Base-by-base conservation (phyloP, 2,888 invertebrate species). In the Tetrapedia diversipes region DNA sequence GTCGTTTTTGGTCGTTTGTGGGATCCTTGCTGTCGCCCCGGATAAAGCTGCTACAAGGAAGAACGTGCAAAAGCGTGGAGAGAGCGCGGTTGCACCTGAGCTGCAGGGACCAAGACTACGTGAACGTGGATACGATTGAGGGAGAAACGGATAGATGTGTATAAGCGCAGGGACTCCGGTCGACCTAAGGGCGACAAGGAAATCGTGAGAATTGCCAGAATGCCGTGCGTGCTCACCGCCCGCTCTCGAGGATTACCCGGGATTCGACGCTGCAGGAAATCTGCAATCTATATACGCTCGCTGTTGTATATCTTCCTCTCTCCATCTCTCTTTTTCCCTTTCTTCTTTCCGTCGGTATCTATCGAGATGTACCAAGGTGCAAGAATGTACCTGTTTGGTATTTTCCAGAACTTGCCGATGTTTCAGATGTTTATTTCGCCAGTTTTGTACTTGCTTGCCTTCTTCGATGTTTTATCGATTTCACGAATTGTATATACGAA, bases 201-300 rank as follows among this genome's bases (percentile, higher is more conserved):
- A 84, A 79, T 85, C 85, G 86, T 87, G 85, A 82, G 86, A 86
- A 87, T 86, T 82, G 84, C 73, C 82, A 83, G 86, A 87, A 87
- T 86, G 79, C 79, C 79, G 81, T 81, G 84, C 89, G 89, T 89
- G 89, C 84, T 77, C 67, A 81, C 63, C 74, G 81, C 74, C 76
- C 61, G 78, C 81, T 86, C 63, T 79, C 63, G 78, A 74, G 86
- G 88, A 89, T 89, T 89, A 89, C 80, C 70, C 57, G 63, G 80
- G 77, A 64, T 77, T 77, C 80, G 70, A 53, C 77, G 66, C 82
- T 77, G 78, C 76, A 59, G 85, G 81, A 79, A 78, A 83, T 83
- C 85, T 71, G 71, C 79, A 78, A 85, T 76, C 85, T 72, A 67
- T 78, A 70, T 71, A 67, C 47, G 39, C 32, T 14, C 45, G 4